Base-by-base conservation (phyloP, 2,797 vertebrate species). In the Alfaro cultratus region DNA sequence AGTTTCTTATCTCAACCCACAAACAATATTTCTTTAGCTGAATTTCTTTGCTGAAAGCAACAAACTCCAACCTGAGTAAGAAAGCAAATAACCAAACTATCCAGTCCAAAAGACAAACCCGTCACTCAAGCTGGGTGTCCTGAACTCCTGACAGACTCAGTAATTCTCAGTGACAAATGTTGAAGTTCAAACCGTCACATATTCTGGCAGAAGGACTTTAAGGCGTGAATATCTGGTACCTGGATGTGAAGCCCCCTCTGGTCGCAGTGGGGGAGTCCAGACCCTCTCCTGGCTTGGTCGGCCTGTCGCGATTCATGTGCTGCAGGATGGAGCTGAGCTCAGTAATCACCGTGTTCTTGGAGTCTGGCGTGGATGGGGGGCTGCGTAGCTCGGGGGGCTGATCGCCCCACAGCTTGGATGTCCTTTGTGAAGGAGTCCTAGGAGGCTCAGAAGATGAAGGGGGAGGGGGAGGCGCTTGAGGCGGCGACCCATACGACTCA, bases 251-350 rank as follows among this genome's bases (percentile, higher is more conserved):
- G 94, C 94, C 93, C 45, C 95, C 95, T 94, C 97, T 96, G 87
- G 94, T 95, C 86, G 96, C 97, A 0, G 95, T 95, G 0, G 97
- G 96, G 6, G 96, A 96, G 90, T 98, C 98, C 16, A 97, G 92
- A 76, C 95, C 96, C 57, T 98, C 97, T 85, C 96, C 97, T 0
- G 97, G 95, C 93, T 97, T 98, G 86, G 96, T 90, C 1, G 96
- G 95, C 90, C 97, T 96, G 86, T 98, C 97, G 85, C 97, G 96
- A 94, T 97, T 99, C 96, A 99, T 99, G 82, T 99, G 97, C 93
- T 98, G 98, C 77, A 99, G 95, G 89, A 99, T 99, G 78, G 98
- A 99, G 95, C 98, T 99, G 88, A 99, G 94, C 93, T 99, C 99
- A 73, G 96, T 98, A 94, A 99, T 99, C 45, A 99, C 97, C 39